Conservation (phyloP, 1,140 invertebrate genomes). For the Bilobella aurantiaca region DNA sequence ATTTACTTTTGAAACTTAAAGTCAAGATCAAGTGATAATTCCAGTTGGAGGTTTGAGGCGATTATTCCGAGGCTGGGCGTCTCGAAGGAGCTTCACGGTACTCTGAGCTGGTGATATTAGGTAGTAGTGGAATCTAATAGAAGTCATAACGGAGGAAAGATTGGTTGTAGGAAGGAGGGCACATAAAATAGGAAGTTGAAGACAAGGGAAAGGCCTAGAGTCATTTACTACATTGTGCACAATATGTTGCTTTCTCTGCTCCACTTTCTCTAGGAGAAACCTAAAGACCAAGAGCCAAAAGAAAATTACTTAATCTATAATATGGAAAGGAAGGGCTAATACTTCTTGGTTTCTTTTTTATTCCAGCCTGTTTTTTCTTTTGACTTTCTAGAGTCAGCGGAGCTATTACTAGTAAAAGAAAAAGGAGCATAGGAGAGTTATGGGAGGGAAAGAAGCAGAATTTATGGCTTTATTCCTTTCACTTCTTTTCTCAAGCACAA, state of each 20-base stretch:
- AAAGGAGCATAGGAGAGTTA: background rate
- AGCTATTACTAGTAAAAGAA: too few relatives aligned
- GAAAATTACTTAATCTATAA: slow-evolving; percentile 7
- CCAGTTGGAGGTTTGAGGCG: too few relatives aligned
- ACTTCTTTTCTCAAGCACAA: background rate
- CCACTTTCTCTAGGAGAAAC: background rate
- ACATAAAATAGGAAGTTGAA: background rate
- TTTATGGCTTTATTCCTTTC: background rate
- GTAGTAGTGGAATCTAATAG: background rate
- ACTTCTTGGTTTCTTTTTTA: background rate
- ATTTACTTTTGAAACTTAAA: too few relatives aligned
- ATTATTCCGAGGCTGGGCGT: too few relatives aligned
- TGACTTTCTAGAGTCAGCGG: background rate
- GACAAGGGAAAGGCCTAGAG: background rate
- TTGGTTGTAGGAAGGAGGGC: slow-evolving; percentile 1
- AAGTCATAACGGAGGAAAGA: slow-evolving; percentile 3
- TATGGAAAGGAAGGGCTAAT: slow-evolving; percentile 1
- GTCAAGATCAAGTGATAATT: too few relatives aligned
- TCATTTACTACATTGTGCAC: slow-evolving; percentile 7
- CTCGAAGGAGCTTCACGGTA: too few relatives aligned
- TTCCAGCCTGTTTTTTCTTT: background rate
- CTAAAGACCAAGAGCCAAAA: background rate
- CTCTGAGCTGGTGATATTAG: too few relatives aligned
- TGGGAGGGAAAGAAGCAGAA: too few relatives aligned
- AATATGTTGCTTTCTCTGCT: slow-evolving; percentile 5